Base-by-base conservation (phyloP, 2,888 invertebrate species). In the Aphelenchoides bicaudatus region DNA sequence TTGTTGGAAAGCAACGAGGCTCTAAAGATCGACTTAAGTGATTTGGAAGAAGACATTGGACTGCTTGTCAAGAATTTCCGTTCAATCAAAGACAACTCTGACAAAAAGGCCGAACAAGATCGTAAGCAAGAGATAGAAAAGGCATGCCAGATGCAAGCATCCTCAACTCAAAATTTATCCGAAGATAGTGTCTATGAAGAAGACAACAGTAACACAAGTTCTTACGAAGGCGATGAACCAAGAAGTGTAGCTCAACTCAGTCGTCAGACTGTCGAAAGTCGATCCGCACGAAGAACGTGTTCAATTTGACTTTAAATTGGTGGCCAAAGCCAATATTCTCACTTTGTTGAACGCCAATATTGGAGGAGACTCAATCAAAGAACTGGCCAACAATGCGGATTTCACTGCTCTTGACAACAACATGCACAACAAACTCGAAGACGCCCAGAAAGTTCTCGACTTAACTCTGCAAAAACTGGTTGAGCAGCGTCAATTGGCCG, bases 101-200 rank as follows among this genome's bases (percentile, higher is more conserved):
- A 43, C 23, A 25, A 10, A 8, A 43, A 43, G 23, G 43, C 43
- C 43, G 43, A 43, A n/a, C 16, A 43, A n/a, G 43, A 43, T 10
- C 43, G n/a, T 25, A 43, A 43, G 23, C 16, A 43, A 43, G 43
- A 43, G 25, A 25, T 43, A 25, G 25, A n/a, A 21, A n/a, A n/a
- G 10, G 34, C 34, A 34, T 34, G 34, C 10, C n/a, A 10, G 34
- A 10, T 34, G n/a, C n/a, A n/a, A n/a, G n/a, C n/a, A n/a, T n/a
- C n/a, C n/a, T n/a, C n/a, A n/a, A n/a, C n/a, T n/a, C n/a, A n/a
- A n/a, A n/a, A n/a, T n/a, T n/a, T n/a, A n/a, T n/a, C n/a, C n/a
- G n/a, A n/a, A n/a, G n/a, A n/a, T n/a, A n/a, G n/a, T n/a, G n/a
- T n/a, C n/a, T n/a, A n/a, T n/a, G n/a, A n/a, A n/a, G n/a, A n/a